Base-by-base conservation (phyloP, 2,888 invertebrate genomes). In the Cecidostiba fungosa region DNA sequence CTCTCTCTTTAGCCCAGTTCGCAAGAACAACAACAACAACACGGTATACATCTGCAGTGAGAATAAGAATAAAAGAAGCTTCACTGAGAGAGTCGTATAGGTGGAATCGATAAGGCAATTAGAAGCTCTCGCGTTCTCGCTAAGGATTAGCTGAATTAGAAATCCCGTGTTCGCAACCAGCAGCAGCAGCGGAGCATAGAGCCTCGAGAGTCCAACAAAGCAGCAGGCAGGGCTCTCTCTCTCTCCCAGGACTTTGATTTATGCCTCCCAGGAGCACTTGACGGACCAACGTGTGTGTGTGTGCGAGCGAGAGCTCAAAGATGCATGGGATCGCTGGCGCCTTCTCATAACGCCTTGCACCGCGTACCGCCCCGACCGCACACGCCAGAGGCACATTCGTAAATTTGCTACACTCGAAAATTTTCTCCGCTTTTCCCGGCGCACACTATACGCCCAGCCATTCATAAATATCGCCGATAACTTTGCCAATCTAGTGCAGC, bases 81-180 rank as follows among this genome's bases (percentile, higher is more conserved):
- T 6, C 8, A 26, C 29, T 8, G 26, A 26, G 66, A 26, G 23
- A 29, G 66, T 6, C 1, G 29, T 8, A 10, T 29, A 66, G 66
- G 66, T 29, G 12, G 29, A 66, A 66, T 91, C 90, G 91, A 91
- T 91, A 91, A 91, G 90, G 91, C 91, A 91, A 91, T 90, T 90
- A 90, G 90, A 90, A 90, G 88, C 89, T 85, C 66, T 1, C 10
- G 62, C 62, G 12, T 14, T 14, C 62, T 10, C 26, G 90, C 89
- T 90, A 91, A 90, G 91, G 90, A 91, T 91, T 91, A 91, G 90
- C 90, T 89, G 91, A 91, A 91, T 91, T 91, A 90, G 91, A 91
- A 91, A 91, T 91, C 89, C 88, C 87, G 89, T 66, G 66, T 66
- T 66, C 66, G 72, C 72, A 69, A 8, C 29, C 29, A 32, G 70